Percentiles rank a stretch among this genome's conserved stretches.
These are phyloP conservation scores for Hippocampus barbouri DNA, from an alignment of 2,113 vertebrate species.

Conservation along the genomic window DNA sequence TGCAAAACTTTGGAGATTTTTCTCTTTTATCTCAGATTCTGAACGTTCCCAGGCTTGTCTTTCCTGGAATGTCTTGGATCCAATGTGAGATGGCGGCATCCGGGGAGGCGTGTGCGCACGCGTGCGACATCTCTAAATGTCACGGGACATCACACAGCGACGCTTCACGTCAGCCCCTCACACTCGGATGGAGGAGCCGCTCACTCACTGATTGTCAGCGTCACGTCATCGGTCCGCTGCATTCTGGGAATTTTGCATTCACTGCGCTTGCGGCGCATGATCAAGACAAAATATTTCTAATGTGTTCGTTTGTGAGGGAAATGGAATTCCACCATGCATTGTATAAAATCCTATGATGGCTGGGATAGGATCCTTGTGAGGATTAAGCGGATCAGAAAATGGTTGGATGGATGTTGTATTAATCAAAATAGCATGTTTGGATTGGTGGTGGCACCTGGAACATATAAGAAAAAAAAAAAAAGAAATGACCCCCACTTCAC, in stretches of 20 bases:
- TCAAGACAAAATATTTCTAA: too few relatives aligned
- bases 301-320: not conserved
- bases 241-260: not conserved
- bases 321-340: too few relatives aligned
- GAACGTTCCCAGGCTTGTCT: constrained; percentile 4
- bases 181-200: not conserved
- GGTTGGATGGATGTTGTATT: too few relatives aligned
- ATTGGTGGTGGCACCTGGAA: too few relatives aligned
- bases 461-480: too few relatives aligned
- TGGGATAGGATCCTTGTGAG: too few relatives aligned
- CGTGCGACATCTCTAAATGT: constrained; percentile 46
- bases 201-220: not conserved
- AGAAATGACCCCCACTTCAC: too few relatives aligned
- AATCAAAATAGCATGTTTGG: too few relatives aligned
- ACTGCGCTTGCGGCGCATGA: not conserved
- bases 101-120: not conserved
- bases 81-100: constrained; percentile 25
- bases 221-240: not conserved
- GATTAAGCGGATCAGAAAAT: too few relatives aligned
- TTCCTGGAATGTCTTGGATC: constrained; percentile 41
- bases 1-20: too few relatives aligned
- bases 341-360: too few relatives aligned
- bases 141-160: constrained; percentile 49
- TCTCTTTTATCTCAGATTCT: too few relatives aligned
- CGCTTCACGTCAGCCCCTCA: constrained; percentile 43